Base-by-base conservation (phyloP, 2,797 vertebrate genomes). In the Chromis chromis region DNA sequence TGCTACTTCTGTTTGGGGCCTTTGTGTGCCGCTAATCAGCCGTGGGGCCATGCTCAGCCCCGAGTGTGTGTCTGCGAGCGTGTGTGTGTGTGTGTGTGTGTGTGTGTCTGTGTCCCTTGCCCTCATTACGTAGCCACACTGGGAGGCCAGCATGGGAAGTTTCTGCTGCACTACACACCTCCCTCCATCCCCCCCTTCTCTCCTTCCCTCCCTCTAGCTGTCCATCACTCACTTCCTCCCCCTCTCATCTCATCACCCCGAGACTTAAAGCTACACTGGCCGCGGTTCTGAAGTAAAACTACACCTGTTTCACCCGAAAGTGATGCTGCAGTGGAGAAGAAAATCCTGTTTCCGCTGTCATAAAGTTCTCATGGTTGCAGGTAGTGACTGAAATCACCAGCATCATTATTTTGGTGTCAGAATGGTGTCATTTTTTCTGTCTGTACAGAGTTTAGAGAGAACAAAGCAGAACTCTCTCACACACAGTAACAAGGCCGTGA, bases 1-100 rank as follows among this genome's bases (percentile, higher is more conserved):
- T 85, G 83, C 95, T 92, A 70, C 92, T 93, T 95, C 93, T 97
- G 93, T 96, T 96, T 96, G 96, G 95, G 89, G 82, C 93, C 93
- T 96, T 97, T 98, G 96, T 98, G 95, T 93, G 57, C 87, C 80
- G 88, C 92, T 95, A 97, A 96, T 96, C 96, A 97, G 92, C 96
- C 96, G 55, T 96, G 94, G 83, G 89, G 95, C 96, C 96, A 96
- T 96, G 95, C 95, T 94, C 93, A 89, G 91, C 94, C 92, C 84
- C 27, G 65, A 87, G 84, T 88, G 88, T 88, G 84, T 89, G 83
- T 83, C 48, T 80, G 78, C 3, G 48, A 58, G 83, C 66, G 78
- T 71, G 85, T 70, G 71, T 60, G 72, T 55, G 74, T 74, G 79
- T 70, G 74, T 74, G 78, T 70, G 65, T 76, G 80, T 53, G 81